Percentiles rank a stretch among this genome's conserved stretches.
phyloP scores from a whole-genome alignment of 2,888 invertebrate genomes.

The Calliopum simillimum region DNA sequence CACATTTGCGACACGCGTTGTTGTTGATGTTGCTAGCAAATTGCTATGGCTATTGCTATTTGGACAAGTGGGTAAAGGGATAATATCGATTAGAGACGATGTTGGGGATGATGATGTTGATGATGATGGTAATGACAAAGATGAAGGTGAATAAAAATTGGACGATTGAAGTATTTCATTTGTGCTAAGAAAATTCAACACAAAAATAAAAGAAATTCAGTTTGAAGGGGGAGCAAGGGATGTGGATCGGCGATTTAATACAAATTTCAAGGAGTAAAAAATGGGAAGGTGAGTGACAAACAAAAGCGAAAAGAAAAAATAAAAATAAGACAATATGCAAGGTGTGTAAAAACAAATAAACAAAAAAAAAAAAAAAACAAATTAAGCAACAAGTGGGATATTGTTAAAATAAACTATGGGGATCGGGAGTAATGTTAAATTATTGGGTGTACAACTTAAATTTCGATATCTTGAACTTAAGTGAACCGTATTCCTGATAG shows the following conservation, averaged over 20 bases:
- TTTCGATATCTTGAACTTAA: too few relatives aligned
- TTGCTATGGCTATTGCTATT: slow-evolving; percentile 48
- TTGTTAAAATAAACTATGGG: too few relatives aligned
- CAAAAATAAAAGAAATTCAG: not conserved
- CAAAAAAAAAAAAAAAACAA: slow-evolving; percentile 2
- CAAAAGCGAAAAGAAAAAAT: not conserved
- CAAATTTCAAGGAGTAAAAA: not conserved
- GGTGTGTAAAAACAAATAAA: slow-evolving; percentile 27
- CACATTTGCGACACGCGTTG: not conserved
- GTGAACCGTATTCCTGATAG: too few relatives aligned
- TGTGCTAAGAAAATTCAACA: slow-evolving; percentile 16
- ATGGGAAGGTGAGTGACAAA: not conserved
- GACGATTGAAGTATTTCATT: slow-evolving; percentile 30
- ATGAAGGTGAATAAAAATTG: slow-evolving; percentile 22
- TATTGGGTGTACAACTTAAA: too few relatives aligned
- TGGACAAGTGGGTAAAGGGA: slow-evolving; percentile 44
- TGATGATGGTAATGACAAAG: slow-evolving; percentile 31
- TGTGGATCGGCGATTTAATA: not conserved
- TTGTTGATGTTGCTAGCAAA: not conserved
- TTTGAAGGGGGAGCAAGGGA: not conserved
- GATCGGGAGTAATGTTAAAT: too few relatives aligned
- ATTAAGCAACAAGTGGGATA: not conserved
- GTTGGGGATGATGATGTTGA: slow-evolving; percentile 38
- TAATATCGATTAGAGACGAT: slow-evolving; percentile 45
- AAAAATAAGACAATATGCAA: slow-evolving; percentile 1